These are phyloP conservation scores for Helicoverpa armigera DNA, from an alignment of 1,140 invertebrate species.

Conservation along the genomic window DNA sequence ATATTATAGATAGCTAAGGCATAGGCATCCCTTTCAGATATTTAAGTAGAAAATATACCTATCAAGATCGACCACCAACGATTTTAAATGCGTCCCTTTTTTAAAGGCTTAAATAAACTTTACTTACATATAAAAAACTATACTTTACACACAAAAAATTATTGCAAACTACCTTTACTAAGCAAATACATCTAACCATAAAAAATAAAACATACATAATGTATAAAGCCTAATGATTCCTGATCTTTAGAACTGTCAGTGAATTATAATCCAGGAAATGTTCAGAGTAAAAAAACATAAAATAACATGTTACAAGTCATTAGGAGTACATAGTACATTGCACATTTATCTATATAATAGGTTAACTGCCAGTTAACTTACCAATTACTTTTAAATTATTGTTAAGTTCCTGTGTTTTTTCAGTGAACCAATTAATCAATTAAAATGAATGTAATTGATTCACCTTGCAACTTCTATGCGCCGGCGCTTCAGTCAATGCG, in stretches of 20 bases:
- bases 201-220: conserved; percentile 1
- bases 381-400: conserved; percentile 1
- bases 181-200: not conserved
- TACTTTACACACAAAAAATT: too few relatives aligned
- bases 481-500: too few relatives aligned
- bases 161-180: not conserved
- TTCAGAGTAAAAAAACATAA: not conserved
- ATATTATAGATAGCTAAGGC: too few relatives aligned
- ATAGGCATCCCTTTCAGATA: too few relatives aligned
- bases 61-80: too few relatives aligned
- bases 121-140: too few relatives aligned
- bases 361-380: not conserved
- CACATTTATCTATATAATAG: not conserved
- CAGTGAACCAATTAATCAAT: conserved; percentile 3
- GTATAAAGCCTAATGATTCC: conserved; percentile 28
- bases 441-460: conserved; percentile 9
- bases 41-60: too few relatives aligned
- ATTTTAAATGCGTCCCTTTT: too few relatives aligned
- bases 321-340: not conserved
- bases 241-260: conserved; percentile 31
- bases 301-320: conserved; percentile 30
- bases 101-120: too few relatives aligned
- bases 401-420: conserved; percentile 1
- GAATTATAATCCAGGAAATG: conserved; percentile 26
- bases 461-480: not conserved